Base-by-base conservation (phyloP, 2,113 vertebrate genomes). In the Neogobius melanostomus region DNA sequence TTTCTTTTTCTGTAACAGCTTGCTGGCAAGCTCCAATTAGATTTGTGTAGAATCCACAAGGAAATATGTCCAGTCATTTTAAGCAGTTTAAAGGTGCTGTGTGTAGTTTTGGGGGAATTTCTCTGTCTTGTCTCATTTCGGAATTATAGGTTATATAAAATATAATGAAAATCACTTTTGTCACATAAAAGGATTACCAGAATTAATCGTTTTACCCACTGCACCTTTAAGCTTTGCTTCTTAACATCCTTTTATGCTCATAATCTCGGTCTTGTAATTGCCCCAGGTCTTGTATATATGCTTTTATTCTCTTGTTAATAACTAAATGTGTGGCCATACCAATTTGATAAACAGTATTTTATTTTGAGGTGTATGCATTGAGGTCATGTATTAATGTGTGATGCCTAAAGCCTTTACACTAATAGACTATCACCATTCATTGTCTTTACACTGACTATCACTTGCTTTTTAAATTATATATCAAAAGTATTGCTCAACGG, bases 21-120 rank as follows among this genome's bases (percentile, higher is more conserved):
- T 87, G 87, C 87, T 85, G 85, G 87, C 87, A 48, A 87, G 87
- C 81, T 87, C 74, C 52, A 36, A 72, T 74, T 47, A 42, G 50
- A 50, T 68, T 65, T 43, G n/a, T 45, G 74, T 61, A 15, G 28
- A 61, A 42, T 71, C 46, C 48, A 74, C 63, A 16, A 15, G n/a
- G 62, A 36, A 57, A 66, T 1, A 8, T 9, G 14, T 44, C 36
- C 36, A n/a, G 16, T 61, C 2, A 61, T 44, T 61, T 15, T 3
- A 44, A 61, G 21, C 12, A 45, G 3, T 4, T 45, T 61, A 61
- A 61, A 61, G 59, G 59, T 44, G 59, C 14, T 9, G 59, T 61
- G 59, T 61, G 59, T 61, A 45, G 15, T 44, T 45, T 61, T 61
- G 7, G 7, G 57, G 36, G 28, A 36, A 36, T 36, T 36, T 36